These are phyloP conservation scores for Brachyopa scutellaris DNA, from an alignment of 2,888 invertebrate genomes.

Conservation along the genomic window DNA sequence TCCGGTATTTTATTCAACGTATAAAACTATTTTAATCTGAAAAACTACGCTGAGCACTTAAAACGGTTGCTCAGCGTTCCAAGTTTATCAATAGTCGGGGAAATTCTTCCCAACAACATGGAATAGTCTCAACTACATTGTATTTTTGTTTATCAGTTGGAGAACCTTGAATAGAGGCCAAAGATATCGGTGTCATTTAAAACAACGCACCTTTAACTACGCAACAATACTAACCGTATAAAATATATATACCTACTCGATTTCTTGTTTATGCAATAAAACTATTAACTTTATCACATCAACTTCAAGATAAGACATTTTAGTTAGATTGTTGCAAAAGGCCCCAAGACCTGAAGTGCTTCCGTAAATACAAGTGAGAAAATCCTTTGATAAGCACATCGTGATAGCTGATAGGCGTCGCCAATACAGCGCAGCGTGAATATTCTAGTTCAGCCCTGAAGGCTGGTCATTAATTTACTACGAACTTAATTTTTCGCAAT, in stretches of 20 bases:
- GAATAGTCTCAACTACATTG: too few species aligned
- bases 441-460: constrained; percentile 19
- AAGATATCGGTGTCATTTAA: background rate
- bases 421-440: constrained; percentile 2
- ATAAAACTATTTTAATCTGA: too few species aligned
- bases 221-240: too few species aligned
- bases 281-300: constrained; percentile 23
- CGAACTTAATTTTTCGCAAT: constrained; percentile 29
- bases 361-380: constrained; percentile 53
- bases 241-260: too few species aligned
- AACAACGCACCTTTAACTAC: constrained; percentile 18
- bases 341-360: constrained; percentile 40
- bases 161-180: background rate
- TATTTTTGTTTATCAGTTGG: background rate
- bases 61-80: too few species aligned
- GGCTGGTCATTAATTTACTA: constrained; percentile 31
- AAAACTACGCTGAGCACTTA: too few species aligned
- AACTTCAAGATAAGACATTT: constrained; percentile 39
- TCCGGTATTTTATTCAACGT: too few species aligned
- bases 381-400: constrained; percentile 42
- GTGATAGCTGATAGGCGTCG: background rate
- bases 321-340: constrained; percentile 41
- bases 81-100: too few species aligned
- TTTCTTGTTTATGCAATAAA: constrained; percentile 7
- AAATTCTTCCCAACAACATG: too few species aligned